These are phyloP conservation scores for Cossypha niveicapilla DNA, from an alignment of 2,797 vertebrate species.

Conservation along the genomic window DNA sequence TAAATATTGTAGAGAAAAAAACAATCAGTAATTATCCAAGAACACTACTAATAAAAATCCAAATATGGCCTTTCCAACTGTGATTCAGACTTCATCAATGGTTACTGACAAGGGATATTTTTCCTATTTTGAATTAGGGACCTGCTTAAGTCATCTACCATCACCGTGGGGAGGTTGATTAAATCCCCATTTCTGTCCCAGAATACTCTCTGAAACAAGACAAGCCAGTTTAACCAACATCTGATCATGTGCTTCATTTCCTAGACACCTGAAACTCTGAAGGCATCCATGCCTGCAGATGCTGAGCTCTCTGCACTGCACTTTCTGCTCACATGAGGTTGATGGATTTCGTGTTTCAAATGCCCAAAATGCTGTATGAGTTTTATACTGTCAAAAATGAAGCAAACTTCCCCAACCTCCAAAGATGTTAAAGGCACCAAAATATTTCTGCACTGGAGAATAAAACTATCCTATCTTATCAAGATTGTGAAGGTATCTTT, in stretches of 20 bases:
- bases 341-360: background rate
- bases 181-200: background rate
- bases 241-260: background rate
- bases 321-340: background rate
- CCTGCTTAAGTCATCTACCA: background rate
- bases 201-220: background rate
- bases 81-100: background rate
- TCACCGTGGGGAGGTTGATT: accelerated
- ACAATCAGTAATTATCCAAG: background rate
- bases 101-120: background rate
- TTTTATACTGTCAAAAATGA: background rate
- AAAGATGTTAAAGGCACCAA: background rate
- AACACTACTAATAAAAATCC: background rate
- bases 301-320: background rate
- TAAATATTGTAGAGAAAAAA: background rate
- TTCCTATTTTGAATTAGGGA: background rate
- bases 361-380: background rate
- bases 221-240: background rate
- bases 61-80: background rate
- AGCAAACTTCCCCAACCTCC: accelerated
- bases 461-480: background rate
- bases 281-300: background rate
- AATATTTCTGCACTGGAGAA: background rate
- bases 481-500: background rate
- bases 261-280: background rate